These are phyloP conservation scores for Macaria liturata DNA, from an alignment of 2,888 invertebrate genomes.

Conservation along the genomic window DNA sequence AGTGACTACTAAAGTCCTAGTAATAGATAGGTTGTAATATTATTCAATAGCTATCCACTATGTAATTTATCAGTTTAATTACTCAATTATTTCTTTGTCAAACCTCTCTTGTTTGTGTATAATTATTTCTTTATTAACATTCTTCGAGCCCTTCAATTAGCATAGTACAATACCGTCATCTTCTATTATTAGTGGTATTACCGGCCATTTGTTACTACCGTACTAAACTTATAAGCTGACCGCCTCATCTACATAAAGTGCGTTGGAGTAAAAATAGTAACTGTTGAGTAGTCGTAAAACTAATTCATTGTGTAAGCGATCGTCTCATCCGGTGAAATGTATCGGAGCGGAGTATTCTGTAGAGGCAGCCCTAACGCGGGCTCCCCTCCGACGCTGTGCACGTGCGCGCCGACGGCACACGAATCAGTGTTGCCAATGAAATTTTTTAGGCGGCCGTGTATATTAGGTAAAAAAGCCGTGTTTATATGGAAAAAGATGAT, in stretches of 20 bases:
- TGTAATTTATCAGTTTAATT: too few relatives aligned
- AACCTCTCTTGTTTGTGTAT: too few relatives aligned
- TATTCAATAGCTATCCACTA: too few relatives aligned
- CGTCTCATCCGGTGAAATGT: conserved; percentile 1
- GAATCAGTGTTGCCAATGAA: too few relatives aligned
- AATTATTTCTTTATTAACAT: too few relatives aligned
- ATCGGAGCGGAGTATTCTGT: neutral
- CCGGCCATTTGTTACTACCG: neutral
- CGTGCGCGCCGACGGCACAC: conserved; percentile 72
- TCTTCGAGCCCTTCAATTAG: neutral
- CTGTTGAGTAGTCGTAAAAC: conserved; percentile 40
- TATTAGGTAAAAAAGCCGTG: too few relatives aligned
- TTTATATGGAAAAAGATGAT: too few relatives aligned
- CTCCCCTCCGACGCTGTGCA: conserved; percentile 62
- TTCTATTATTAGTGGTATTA: neutral
- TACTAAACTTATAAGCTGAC: conserved; percentile 25
- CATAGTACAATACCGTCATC: neutral
- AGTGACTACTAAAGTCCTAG: too few relatives aligned
- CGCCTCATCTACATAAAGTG: conserved; percentile 34
- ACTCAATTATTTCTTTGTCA: too few relatives aligned
- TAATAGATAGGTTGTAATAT: too few relatives aligned
- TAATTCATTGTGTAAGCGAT: conserved; percentile 37
- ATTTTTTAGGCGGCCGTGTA: too few relatives aligned
- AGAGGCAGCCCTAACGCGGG: conserved; percentile 51
- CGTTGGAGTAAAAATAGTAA: conserved; percentile 35